Conservation (phyloP, 2,888 invertebrate genomes). For the Leptopilina myrica region DNA sequence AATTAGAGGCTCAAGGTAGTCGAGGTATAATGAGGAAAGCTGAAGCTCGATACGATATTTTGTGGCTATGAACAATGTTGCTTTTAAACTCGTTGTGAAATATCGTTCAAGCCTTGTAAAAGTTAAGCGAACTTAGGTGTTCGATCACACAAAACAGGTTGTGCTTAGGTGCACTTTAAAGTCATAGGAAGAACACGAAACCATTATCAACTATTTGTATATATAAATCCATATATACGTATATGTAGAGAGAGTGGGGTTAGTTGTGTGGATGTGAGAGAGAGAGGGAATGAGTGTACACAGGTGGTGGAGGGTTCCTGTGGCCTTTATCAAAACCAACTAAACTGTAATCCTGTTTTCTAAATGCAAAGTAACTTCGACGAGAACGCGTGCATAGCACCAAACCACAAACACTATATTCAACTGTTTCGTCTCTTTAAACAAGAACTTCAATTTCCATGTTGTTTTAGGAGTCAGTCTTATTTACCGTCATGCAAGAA, state of each 20-base stretch:
- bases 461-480: background rate
- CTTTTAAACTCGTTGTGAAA: slow-evolving; percentile 16
- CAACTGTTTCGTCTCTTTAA: slow-evolving; percentile 66
- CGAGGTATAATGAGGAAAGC: background rate
- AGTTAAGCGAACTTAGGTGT: slow-evolving; percentile 18
- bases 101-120: slow-evolving; percentile 15
- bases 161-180: slow-evolving; percentile 28
- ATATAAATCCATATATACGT: too few relatives aligned
- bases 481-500: slow-evolving; percentile 10
- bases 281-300: slow-evolving; percentile 40
- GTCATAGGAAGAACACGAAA: slow-evolving; percentile 37
- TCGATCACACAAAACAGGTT: slow-evolving; percentile 32
- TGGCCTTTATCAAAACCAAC: slow-evolving; percentile 50
- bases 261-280: background rate
- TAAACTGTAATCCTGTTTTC: slow-evolving; percentile 75
- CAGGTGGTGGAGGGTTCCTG: slow-evolving; percentile 50
- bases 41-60: slow-evolving; percentile 4
- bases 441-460: slow-evolving; percentile 49
- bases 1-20: slow-evolving; percentile 10
- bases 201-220: slow-evolving; percentile 45
- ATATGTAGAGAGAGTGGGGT: too few relatives aligned
- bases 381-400: slow-evolving; percentile 70
- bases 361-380: slow-evolving; percentile 70
- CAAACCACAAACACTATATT: slow-evolving; percentile 67
- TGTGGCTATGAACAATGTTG: slow-evolving; percentile 1